Base-by-base conservation (phyloP, 2,113 vertebrate species). In the Puntigrus tetrazona region DNA sequence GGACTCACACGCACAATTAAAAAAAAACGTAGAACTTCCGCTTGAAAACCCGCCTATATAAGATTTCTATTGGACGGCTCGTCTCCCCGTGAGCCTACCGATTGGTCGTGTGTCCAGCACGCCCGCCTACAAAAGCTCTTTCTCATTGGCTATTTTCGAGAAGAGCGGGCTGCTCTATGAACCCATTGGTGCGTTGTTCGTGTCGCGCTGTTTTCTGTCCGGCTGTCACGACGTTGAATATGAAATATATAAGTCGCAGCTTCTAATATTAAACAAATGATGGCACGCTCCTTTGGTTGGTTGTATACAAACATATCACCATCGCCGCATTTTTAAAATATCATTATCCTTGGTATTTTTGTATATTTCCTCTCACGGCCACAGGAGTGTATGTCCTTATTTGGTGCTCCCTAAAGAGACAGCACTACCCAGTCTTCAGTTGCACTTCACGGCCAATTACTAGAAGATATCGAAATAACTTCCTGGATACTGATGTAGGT, bases 371-470 rank as follows among this genome's bases (percentile, higher is more conserved):
- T 57, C 27, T 70, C 45, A 52, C 7, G 57, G 29, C 22, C 4
- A 22, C 29, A 4, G 69, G 8, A 8, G 1, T 45, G 65, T 8
- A 50, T 85, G 31, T 47, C 86, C 86, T 75, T 85, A 79, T 85
- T 80, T 67, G 80, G 86, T 47, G 38, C 57, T 34, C 16, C 25
- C 59, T 67, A 65, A 22, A 27, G 45, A 29, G 25, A 4, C 38
- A 80, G 13, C 78, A 41, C 36, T 63, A 76, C 18, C 77, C 27
- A 7, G 20, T 14, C 34, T 9, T 20, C 41, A n/a, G 22, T 1
- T n/a, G 47, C 20, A 43, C n/a, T 43, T 79, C 7, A 61, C 36
- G 11, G 34, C 7, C 25, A 52, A 1, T 20, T 36, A 34, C n/a
- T 16, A 27, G 14, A 29, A 50, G 45, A 10, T 18, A 61, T 13